Percentiles rank a stretch among this genome's conserved stretches.
These are phyloP conservation scores for Ictalurus furcatus DNA, from an alignment of 2,113 vertebrate genomes.

Conservation along the genomic window DNA sequence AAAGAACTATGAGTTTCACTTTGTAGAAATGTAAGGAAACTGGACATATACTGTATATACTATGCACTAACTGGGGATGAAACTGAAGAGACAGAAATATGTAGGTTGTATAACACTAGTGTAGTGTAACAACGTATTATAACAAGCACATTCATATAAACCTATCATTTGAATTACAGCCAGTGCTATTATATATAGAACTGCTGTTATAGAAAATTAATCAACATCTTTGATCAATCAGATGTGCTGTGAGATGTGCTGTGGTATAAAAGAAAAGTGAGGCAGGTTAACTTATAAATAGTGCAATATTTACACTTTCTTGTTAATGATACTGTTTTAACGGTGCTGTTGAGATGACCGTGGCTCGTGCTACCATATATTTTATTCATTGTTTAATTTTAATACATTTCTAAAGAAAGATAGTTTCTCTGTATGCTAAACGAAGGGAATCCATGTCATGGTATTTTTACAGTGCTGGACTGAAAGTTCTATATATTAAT, in stretches of 20 bases:
- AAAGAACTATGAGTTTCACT: neutral
- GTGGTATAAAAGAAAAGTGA: neutral
- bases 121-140: neutral
- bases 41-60: neutral
- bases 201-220: neutral
- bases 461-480: neutral
- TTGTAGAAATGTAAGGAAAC: neutral
- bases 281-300: constrained; percentile 51
- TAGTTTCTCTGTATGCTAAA: constrained; percentile 21
- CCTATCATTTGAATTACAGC: neutral
- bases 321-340: constrained; percentile 42
- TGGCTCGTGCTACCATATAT: neutral
- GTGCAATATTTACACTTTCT: constrained; percentile 18
- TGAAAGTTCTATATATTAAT: constrained; percentile 8
- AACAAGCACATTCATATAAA: neutral
- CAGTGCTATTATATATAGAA: neutral
- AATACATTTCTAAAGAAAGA: neutral
- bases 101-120: no score
- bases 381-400: constrained; percentile 25
- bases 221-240: neutral
- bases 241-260: neutral
- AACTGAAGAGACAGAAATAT: neutral
- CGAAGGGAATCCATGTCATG: neutral
- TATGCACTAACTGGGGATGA: neutral
- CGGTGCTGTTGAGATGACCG: constrained; percentile 6